These are phyloP conservation scores for Acrobasis suavella DNA, from an alignment of 2,888 invertebrate genomes.

Conservation along the genomic window DNA sequence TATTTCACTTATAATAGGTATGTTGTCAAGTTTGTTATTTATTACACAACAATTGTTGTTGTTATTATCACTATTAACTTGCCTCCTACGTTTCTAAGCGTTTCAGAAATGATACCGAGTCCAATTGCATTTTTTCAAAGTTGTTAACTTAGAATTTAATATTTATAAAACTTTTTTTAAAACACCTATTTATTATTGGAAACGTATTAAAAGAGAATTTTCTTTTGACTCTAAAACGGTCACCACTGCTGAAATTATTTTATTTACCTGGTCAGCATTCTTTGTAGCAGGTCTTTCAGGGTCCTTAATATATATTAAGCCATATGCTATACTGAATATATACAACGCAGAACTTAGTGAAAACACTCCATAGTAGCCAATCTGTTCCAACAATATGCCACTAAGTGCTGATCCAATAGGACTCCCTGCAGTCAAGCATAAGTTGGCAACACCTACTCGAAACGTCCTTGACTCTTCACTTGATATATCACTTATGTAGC, in stretches of 20 bases:
- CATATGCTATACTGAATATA: conserved; percentile 68
- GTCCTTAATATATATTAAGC: conserved; percentile 66
- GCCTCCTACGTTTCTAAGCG: too few relatives aligned
- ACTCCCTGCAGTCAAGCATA: conserved; percentile 67
- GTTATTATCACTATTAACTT: too few relatives aligned
- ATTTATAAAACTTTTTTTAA: not conserved
- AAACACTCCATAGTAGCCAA: conserved; percentile 81
- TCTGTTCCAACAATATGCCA: conserved; percentile 62
- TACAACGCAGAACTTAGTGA: conserved; percentile 65
- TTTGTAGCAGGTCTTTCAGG: conserved; percentile 46
- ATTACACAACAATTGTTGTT: too few relatives aligned
- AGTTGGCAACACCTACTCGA: conserved; percentile 81
- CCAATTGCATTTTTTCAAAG: too few relatives aligned
- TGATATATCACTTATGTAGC: conserved; percentile 83
- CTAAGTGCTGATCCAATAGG: conserved; percentile 70
- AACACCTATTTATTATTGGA: conserved; percentile 28
- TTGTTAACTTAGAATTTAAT: not conserved
- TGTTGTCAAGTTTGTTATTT: too few relatives aligned
- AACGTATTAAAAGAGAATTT: too few relatives aligned
- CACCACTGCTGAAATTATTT: conserved; percentile 32
- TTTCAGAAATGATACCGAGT: too few relatives aligned
- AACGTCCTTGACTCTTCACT: conserved; percentile 80
- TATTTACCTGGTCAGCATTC: conserved; percentile 46
- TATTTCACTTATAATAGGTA: too few relatives aligned
- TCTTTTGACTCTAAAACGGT: too few relatives aligned